A percentile compares a stretch with the other conserved stretches of the same genome.
Conservation (phyloP, 2,888 invertebrate genomes). For the Phasia obesa region DNA sequence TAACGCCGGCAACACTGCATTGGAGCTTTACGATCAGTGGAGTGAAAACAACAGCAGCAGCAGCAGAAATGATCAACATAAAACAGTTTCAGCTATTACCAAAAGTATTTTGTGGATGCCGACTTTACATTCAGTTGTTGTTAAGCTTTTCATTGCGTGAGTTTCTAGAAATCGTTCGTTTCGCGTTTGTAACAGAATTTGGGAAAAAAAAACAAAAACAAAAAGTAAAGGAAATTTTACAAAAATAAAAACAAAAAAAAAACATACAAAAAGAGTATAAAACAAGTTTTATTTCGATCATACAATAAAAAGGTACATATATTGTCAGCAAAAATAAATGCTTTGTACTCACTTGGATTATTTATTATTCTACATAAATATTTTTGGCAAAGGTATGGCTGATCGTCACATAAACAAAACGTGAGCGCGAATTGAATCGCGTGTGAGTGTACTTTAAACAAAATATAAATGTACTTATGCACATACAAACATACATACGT, state of each 20-base stretch:
- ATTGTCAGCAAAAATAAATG: slow-evolving; percentile 49
- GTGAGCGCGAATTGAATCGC: slow-evolving; percentile 61
- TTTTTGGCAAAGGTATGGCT: slow-evolving; percentile 54
- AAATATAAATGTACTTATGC: not conserved
- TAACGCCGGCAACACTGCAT: not conserved
- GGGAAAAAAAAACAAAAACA: slow-evolving; percentile 15
- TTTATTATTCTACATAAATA: slow-evolving; percentile 21
- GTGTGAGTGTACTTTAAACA: slow-evolving; percentile 61
- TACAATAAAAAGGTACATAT: slow-evolving; percentile 12
- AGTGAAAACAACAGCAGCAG: slow-evolving; percentile 43
- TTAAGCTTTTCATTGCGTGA: slow-evolving; percentile 72
- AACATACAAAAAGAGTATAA: slow-evolving; percentile 24
- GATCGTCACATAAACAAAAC: slow-evolving; percentile 63
- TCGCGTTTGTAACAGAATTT: slow-evolving; percentile 18
- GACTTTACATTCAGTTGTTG: slow-evolving; percentile 68
- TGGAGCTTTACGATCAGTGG: slow-evolving; percentile 62
- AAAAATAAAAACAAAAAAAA: not conserved
- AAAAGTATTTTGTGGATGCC: slow-evolving; percentile 53
- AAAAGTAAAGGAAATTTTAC: slow-evolving; percentile 27
- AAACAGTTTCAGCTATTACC: slow-evolving; percentile 39
- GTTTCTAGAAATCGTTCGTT: slow-evolving; percentile 42
- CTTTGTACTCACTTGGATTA: slow-evolving; percentile 13
- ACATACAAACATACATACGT: not conserved
- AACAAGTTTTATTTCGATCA: slow-evolving; percentile 65
- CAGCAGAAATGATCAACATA: slow-evolving; percentile 53